These are phyloP conservation scores for Eurytoma californica DNA, from an alignment of 2,888 invertebrate species.

Conservation along the genomic window DNA sequence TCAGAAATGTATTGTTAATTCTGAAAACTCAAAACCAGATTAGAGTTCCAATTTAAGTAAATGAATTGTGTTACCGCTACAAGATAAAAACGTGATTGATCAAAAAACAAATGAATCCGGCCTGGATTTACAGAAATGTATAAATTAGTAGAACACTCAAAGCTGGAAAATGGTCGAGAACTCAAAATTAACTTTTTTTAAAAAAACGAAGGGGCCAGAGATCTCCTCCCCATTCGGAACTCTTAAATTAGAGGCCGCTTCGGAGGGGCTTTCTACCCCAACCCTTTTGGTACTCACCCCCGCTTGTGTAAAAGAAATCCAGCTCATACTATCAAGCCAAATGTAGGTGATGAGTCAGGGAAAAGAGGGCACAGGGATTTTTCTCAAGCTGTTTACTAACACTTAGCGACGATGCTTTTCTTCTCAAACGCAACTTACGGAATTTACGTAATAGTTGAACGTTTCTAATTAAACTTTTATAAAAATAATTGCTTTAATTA, in stretches of 20 bases:
- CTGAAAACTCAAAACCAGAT: background rate
- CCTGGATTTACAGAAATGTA: too few relatives aligned
- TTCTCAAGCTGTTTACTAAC: slow-evolving; percentile 38
- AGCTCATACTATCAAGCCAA: slow-evolving; percentile 55
- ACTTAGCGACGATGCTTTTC: too few relatives aligned
- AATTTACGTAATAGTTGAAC: background rate
- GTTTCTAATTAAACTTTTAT: too few relatives aligned
- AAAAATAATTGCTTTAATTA: too few relatives aligned
- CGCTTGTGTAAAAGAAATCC: slow-evolving; percentile 58
- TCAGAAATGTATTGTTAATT: too few relatives aligned
- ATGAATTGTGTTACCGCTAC: background rate
- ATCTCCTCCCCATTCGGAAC: slow-evolving; percentile 58
- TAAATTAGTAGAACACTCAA: too few relatives aligned
- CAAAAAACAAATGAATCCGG: too few relatives aligned
- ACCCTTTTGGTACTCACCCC: slow-evolving; percentile 64
- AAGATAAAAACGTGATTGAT: background rate
- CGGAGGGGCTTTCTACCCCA: slow-evolving; percentile 47
- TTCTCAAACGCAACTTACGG: slow-evolving; percentile 6
- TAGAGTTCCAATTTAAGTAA: background rate
- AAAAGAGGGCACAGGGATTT: slow-evolving; percentile 22
- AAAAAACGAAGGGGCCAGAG: slow-evolving; percentile 32
- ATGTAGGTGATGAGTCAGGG: slow-evolving; percentile 24
- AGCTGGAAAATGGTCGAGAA: slow-evolving; percentile 16
- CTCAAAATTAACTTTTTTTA: background rate
- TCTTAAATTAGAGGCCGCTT: slow-evolving; percentile 66